Evolutionary conservation across 2,888 invertebrate genomes (phyloP).

Genomic region (Rhamphomyia laevipes): DNA sequence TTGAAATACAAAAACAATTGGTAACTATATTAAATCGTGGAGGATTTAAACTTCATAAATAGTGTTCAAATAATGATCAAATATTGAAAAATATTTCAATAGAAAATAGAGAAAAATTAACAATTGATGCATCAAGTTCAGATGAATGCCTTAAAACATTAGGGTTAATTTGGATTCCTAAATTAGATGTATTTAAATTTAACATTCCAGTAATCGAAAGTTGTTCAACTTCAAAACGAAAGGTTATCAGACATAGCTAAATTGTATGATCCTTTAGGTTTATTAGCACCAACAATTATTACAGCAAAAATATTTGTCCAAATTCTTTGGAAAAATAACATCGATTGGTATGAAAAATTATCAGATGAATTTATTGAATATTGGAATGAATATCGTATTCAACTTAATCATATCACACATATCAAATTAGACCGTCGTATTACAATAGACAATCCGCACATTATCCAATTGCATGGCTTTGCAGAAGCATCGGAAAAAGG

Average conservation of each 20-base stretch:
- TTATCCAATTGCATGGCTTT: constrained; percentile 9
- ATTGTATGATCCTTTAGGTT: constrained; percentile 11
- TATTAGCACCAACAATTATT: constrained; percentile 9
- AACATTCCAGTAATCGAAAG: not conserved
- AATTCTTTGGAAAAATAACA: constrained; percentile 8
- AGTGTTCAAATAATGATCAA: not conserved
- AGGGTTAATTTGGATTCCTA: constrained; percentile 10
- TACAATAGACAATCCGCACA: not conserved
- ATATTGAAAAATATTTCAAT: not conserved
- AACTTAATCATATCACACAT: not conserved
- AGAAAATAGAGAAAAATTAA: not conserved
- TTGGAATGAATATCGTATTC: constrained; percentile 2
- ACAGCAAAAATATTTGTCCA: constrained; percentile 12
- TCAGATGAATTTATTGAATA: constrained; percentile 6
- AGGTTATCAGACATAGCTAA: constrained; percentile 6
- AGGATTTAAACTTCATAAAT: constrained; percentile 9
- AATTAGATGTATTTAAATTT: constrained; percentile 5
- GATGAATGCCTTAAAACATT: constrained; percentile 5
- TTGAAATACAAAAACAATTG: constrained; percentile 5
- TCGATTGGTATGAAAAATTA: constrained; percentile 10
- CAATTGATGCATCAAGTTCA: not conserved
- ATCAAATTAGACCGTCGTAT: not conserved
- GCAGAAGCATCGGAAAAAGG: constrained; percentile 11
- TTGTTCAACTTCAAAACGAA: constrained; percentile 1
- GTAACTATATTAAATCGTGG: constrained; percentile 4